Conservation (phyloP, 2,888 invertebrate genomes). For the Archips crataeganus region DNA sequence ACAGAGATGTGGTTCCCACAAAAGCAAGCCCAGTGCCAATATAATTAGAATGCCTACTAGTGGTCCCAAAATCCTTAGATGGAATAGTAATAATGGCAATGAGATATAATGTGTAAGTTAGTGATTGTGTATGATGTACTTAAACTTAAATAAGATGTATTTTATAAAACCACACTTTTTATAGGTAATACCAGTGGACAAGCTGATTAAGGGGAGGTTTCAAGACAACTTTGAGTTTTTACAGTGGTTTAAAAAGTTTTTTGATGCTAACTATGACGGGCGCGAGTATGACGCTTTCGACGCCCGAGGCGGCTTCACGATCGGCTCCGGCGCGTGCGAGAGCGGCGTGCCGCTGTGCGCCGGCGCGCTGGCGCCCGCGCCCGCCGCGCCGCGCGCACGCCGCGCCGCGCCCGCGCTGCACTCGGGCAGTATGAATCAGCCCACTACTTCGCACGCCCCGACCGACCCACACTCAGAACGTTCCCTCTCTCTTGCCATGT, state of each 20-base stretch:
- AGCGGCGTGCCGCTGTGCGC: slow-evolving; percentile 79
- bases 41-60: neutral
- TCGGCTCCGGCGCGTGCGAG: slow-evolving; percentile 90
- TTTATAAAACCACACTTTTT: slow-evolving; percentile 52
- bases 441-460: slow-evolving; percentile 50
- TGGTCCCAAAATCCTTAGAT: neutral
- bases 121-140: neutral
- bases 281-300: slow-evolving; percentile 97
- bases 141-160: neutral
- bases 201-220: slow-evolving; percentile 99
- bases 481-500: slow-evolving; percentile 6
- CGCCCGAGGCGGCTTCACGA: slow-evolving; percentile 92
- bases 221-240: slow-evolving; percentile 99
- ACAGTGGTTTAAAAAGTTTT: slow-evolving; percentile 99
- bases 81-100: neutral
- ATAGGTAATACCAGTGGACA: slow-evolving; percentile 99
- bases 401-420: slow-evolving; percentile 60
- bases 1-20: neutral
- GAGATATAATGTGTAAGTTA: too few species aligned
- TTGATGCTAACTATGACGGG: slow-evolving; percentile 99
- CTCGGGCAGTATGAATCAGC: slow-evolving; percentile 77
- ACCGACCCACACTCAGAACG: slow-evolving; percentile 58
- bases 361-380: slow-evolving; percentile 58
- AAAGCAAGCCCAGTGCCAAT: neutral
- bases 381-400: slow-evolving; percentile 49